phyloP scores from a whole-genome alignment of 2,888 invertebrate genomes.

The Phyto melanocephala region DNA sequence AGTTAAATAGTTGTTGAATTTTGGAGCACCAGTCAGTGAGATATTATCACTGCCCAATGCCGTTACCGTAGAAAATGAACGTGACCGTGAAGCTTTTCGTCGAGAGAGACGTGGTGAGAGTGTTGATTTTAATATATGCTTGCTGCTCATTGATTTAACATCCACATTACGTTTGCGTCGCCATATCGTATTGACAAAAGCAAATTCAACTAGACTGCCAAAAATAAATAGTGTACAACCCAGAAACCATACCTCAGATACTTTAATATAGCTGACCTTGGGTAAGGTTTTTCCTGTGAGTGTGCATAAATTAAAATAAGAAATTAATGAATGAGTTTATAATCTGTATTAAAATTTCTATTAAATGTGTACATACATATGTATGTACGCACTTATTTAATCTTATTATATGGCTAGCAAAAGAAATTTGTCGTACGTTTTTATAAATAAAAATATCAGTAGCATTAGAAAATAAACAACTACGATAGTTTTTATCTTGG shows the following conservation, averaged over 20 bases:
- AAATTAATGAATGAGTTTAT: background rate
- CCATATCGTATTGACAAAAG: slow-evolving; percentile 94
- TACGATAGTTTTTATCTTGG: no score
- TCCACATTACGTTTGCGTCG: slow-evolving; percentile 83
- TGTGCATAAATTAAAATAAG: background rate
- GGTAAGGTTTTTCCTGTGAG: slow-evolving; percentile 85
- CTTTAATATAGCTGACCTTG: slow-evolving; percentile 93
- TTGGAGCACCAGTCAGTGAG: slow-evolving; percentile 78
- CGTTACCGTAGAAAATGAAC: slow-evolving; percentile 79
- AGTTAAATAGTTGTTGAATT: slow-evolving; percentile 86
- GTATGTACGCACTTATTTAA: no score
- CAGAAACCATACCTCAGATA: slow-evolving; percentile 93
- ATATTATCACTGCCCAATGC: slow-evolving; percentile 23
- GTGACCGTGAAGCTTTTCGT: slow-evolving; percentile 86
- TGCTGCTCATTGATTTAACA: slow-evolving; percentile 82
- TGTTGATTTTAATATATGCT: slow-evolving; percentile 90
- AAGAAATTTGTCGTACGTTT: no score
- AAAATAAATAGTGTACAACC: slow-evolving; percentile 92
- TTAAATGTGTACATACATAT: no score
- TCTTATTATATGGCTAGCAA: no score
- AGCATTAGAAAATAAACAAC: no score
- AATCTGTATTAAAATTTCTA: no score
- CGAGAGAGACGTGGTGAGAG: slow-evolving; percentile 88
- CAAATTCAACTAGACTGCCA: slow-evolving; percentile 91
- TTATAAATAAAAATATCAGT: no score